Percentiles rank a stretch among this genome's conserved stretches.
Evolutionary conservation across 2,113 vertebrate species (phyloP).

Genomic region (Caretta caretta): DNA sequence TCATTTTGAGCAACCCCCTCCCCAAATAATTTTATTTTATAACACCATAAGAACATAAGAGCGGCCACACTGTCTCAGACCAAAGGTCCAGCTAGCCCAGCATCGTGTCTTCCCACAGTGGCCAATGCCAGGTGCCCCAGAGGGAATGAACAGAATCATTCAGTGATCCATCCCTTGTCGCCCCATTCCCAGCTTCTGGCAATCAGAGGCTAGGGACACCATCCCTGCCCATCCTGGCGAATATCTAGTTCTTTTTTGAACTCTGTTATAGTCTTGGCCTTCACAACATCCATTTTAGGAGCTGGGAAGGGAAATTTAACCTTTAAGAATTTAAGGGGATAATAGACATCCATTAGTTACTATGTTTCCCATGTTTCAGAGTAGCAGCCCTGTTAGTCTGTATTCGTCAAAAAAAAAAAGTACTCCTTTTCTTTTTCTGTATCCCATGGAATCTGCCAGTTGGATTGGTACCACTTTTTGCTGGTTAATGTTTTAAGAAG

Average conservation of each 20-base stretch:
- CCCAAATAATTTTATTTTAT: conserved; percentile 22
- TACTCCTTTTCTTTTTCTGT: neutral
- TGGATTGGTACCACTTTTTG: neutral
- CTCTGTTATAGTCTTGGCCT: too few species aligned
- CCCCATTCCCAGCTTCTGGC: too few species aligned
- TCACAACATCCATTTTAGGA: neutral
- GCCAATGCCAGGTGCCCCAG: neutral
- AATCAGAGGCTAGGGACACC: too few species aligned
- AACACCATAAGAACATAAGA: neutral
- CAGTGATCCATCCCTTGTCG: too few species aligned
- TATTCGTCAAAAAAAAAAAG: too few species aligned
- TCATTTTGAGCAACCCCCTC: neutral
- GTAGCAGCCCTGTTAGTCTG: too few species aligned
- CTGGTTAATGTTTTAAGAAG: conserved; percentile 5
- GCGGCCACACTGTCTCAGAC: too few species aligned
- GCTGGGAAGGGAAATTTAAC: neutral
- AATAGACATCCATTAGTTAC: conserved; percentile 27
- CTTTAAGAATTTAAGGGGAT: conserved; percentile 18
- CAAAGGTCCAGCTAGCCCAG: too few species aligned
- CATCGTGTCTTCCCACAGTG: too few species aligned
- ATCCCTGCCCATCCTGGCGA: too few species aligned
- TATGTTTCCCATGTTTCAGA: neutral
- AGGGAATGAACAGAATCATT: too few species aligned
- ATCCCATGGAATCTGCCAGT: conserved; percentile 4
- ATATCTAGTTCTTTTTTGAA: too few species aligned